Conservation (phyloP, 2,888 invertebrate genomes). For the Trissolcus brochymenae region DNA sequence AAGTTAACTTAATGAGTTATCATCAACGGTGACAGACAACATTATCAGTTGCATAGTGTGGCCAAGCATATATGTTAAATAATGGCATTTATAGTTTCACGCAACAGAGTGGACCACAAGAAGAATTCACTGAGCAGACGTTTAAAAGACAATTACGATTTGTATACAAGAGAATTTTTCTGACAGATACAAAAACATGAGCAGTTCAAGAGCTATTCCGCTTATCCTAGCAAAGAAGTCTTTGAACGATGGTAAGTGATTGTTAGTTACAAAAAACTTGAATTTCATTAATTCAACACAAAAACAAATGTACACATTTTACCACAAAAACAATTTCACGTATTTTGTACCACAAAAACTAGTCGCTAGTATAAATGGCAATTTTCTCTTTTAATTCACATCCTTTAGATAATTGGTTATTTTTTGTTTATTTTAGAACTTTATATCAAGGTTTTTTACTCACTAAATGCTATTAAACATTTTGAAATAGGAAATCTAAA, state of each 20-base stretch:
- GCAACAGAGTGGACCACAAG: slow-evolving; percentile 9
- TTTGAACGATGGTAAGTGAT: slow-evolving; percentile 37
- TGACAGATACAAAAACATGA: slow-evolving; percentile 39
- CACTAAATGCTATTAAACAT: too few relatives aligned
- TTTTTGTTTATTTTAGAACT: too few relatives aligned
- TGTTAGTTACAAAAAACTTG: neutral
- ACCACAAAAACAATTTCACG: neutral
- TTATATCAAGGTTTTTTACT: too few relatives aligned
- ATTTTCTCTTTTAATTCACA: too few relatives aligned
- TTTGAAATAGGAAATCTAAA: too few relatives aligned
- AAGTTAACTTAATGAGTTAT: neutral
- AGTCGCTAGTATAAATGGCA: too few relatives aligned
- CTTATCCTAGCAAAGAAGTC: slow-evolving; percentile 43
- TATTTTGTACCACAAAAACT: too few relatives aligned
- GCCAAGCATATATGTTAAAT: neutral
- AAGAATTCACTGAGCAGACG: slow-evolving; percentile 5
- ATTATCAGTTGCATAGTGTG: slow-evolving; percentile 5
- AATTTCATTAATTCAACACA: neutral
- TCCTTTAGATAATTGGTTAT: too few relatives aligned
- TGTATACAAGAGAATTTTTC: neutral
- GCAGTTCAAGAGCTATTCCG: slow-evolving; percentile 39
- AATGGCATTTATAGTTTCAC: neutral
- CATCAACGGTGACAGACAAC: slow-evolving; percentile 17
- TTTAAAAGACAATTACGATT: slow-evolving; percentile 10
- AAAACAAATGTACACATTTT: neutral